A percentile compares a stretch with the other conserved stretches of the same genome.
phyloP scores from a whole-genome alignment of 92 coral and sea anemone genomes.

The Metridium senile region DNA sequence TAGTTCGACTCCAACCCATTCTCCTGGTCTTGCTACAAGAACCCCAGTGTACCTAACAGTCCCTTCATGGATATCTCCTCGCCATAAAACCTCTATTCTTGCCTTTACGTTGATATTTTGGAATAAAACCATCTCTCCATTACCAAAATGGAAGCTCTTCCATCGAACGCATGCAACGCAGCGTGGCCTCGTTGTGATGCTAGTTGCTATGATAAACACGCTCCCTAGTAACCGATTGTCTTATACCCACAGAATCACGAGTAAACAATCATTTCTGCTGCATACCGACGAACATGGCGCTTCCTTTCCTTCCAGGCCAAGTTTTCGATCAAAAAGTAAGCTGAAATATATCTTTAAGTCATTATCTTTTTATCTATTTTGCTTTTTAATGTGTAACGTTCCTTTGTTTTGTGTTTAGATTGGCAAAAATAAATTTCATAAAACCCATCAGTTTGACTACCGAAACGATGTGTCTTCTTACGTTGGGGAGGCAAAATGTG shows the following conservation, averaged over 20 bases:
- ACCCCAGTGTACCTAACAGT: constrained; percentile 87
- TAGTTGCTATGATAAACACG: constrained; percentile 83
- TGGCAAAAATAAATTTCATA: constrained; percentile 94
- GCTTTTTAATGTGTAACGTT: background rate
- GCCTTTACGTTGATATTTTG: constrained; percentile 83
- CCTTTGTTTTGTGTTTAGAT: constrained; percentile 51
- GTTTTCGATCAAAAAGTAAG: constrained; percentile 94
- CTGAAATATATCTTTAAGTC: constrained; percentile 1
- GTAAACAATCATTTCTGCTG: constrained; percentile 12
- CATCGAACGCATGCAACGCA: constrained; percentile 1
- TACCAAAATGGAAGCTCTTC: background rate
- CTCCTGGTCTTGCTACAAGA: constrained; percentile 82
- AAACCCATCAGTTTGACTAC: constrained; percentile 92
- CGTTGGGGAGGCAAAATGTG: constrained; percentile 93
- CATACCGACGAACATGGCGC: constrained; percentile 68
- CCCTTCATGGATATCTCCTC: constrained; percentile 81
- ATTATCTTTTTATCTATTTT: background rate
- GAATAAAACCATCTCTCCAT: constrained; percentile 75
- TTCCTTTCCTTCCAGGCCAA: constrained; percentile 97
- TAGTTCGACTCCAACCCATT: constrained; percentile 93
- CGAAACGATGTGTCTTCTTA: constrained; percentile 92
- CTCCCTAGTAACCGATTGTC: constrained; percentile 33
- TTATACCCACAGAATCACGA: constrained; percentile 28
- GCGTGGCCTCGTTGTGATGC: constrained; percentile 32
- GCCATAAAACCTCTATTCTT: constrained; percentile 87